Evolutionary conservation across 2,113 vertebrate species (phyloP), one percentile per base, ranked within the genome.

Genomic region (Catharus bicknelli): DNA sequence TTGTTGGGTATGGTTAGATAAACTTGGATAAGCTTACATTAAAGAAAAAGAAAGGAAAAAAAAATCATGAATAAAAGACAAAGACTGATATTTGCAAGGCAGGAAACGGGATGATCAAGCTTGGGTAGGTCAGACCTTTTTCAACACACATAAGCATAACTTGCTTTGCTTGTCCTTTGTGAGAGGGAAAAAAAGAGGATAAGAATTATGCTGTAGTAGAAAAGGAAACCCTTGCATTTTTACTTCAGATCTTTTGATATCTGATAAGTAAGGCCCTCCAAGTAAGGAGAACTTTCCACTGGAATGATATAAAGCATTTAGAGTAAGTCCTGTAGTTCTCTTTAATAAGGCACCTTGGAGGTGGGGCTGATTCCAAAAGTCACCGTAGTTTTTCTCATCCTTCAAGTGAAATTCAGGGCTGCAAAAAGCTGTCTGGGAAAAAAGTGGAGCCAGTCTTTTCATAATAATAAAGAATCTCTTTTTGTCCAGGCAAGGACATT

Each of bases 151-250:
- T 42, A 74, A 83, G 91, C 86, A 90, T 70, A 92, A 94, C 93
- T 94, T 77, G 94, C 93, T 93, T 86, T 92, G 83, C 94, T 90
- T 81, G 81, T 94, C 83, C 30, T 88, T 72, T 72, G 74, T 55
- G 64, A 82, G 53, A 26, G 45, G 38, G 10, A 5, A 34, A 32
- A 57, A 57, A 58, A 42, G 32, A 21, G 77, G 13, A 20, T 25
- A 27, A 58, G 13, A 45, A 55, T 87, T 42, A 55, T 7, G 9
- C 57, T 67, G 38, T n/a, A 63, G 63, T 14, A 54, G 32, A 42
- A 70, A 53, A 85, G 54, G 48, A 90, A 93, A 40, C 40, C 40
- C 69, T 89, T 61, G 69, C 30, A 69, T 76, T 76, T 83, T 69
- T n/a, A 27, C 78, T 91, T 69, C 43, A 83, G 34, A 54, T 86